Evolutionary conservation across 2,888 invertebrate species (phyloP).

Genomic region (Loripinus fragilis): DNA sequence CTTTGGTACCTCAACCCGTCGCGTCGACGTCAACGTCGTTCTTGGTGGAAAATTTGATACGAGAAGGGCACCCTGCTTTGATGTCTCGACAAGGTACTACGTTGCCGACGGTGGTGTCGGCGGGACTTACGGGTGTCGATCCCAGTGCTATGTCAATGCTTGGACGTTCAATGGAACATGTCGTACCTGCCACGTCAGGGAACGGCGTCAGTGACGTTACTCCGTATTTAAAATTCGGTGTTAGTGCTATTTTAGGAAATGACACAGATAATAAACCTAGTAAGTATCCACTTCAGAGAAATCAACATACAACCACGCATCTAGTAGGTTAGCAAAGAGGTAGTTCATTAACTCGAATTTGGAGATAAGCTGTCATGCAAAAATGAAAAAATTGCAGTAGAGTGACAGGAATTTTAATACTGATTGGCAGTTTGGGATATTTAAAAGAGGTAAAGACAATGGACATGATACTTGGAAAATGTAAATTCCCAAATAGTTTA

Average conservation of each 20-base stretch:
- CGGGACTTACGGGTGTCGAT: slow-evolving; percentile 43
- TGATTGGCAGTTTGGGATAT: too few species aligned
- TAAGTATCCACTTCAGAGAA: too few species aligned
- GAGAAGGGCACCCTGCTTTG: slow-evolving; percentile 70
- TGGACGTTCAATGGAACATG: slow-evolving; percentile 44
- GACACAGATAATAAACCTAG: slow-evolving; percentile 67
- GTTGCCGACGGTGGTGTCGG: slow-evolving; percentile 35
- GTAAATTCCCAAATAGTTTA: too few species aligned
- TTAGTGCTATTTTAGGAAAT: slow-evolving; percentile 78
- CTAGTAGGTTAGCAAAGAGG: too few species aligned
- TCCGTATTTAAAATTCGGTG: slow-evolving; percentile 80
- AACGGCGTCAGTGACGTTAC: slow-evolving; percentile 59
- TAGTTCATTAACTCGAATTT: too few species aligned
- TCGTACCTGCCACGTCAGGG: slow-evolving; percentile 48
- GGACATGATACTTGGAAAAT: too few species aligned
- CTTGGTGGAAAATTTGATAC: slow-evolving; percentile 78
- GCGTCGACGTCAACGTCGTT: slow-evolving; percentile 73
- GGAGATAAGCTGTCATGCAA: too few species aligned
- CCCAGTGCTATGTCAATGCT: slow-evolving; percentile 45
- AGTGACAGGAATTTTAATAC: too few species aligned
- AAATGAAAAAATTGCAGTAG: too few species aligned
- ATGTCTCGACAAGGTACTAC: slow-evolving; percentile 60
- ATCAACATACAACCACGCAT: too few species aligned
- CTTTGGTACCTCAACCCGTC: slow-evolving; percentile 63
- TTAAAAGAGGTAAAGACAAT: too few species aligned